Evolutionary conservation across 2,888 invertebrate genomes (phyloP).

Genomic region (Chironomus riparius): DNA sequence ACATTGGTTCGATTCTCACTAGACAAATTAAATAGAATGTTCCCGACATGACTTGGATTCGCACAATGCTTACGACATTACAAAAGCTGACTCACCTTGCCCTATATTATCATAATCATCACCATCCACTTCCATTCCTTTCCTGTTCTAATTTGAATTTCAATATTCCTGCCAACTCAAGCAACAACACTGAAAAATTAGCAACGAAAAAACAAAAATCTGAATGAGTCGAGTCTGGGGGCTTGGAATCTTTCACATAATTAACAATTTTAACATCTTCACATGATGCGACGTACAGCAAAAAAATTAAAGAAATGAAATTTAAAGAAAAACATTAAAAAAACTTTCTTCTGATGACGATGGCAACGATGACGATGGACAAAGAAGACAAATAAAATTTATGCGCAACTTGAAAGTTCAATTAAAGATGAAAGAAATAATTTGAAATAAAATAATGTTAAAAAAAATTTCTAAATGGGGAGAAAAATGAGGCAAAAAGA

Average conservation of each 20-base stretch:
- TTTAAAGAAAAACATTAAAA: not conserved
- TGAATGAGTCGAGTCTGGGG: not conserved
- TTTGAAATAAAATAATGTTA: not conserved
- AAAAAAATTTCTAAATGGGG: not conserved
- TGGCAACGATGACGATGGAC: not conserved
- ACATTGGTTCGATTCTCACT: too few relatives aligned
- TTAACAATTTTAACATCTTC: conserved; percentile 13
- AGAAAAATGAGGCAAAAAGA: too few relatives aligned
- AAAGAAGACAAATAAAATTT: not conserved
- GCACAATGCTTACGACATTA: too few relatives aligned
- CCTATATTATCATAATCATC: too few relatives aligned
- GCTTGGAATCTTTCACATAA: conserved; percentile 14
- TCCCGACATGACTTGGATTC: too few relatives aligned
- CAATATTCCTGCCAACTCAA: not conserved
- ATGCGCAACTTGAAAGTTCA: conserved; percentile 3
- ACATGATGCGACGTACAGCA: not conserved
- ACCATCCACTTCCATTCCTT: too few relatives aligned
- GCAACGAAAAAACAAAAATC: too few relatives aligned
- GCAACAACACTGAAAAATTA: not conserved
- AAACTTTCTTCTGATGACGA: conserved; percentile 17
- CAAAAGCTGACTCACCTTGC: too few relatives aligned
- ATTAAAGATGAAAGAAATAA: not conserved
- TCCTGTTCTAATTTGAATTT: too few relatives aligned
- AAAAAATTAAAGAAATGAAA: not conserved
- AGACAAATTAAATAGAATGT: too few relatives aligned